phyloP scores from a whole-genome alignment of 2,113 vertebrate genomes.

The Phalacrocorax pelagicus region DNA sequence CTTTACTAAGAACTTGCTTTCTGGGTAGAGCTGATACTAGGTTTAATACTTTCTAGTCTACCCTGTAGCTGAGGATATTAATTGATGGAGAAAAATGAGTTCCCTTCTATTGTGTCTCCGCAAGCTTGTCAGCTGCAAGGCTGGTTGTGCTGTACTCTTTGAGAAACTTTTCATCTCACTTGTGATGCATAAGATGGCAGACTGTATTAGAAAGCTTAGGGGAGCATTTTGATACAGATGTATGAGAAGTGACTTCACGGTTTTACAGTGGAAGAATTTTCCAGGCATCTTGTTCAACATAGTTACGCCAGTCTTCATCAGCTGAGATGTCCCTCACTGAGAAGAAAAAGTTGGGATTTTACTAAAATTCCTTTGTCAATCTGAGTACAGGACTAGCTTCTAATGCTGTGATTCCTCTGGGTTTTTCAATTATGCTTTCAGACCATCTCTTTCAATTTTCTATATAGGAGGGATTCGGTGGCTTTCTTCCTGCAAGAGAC shows the following conservation, averaged over 20 bases:
- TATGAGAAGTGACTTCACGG: not conserved
- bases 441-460: not conserved
- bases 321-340: not conserved
- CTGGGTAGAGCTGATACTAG: not conserved
- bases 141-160: not conserved
- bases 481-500: not conserved
- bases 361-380: not conserved
- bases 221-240: not conserved
- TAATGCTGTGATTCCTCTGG: not conserved
- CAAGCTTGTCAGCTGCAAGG: not conserved
- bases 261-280: not conserved
- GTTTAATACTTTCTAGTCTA: not conserved
- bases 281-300: not conserved
- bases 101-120: not conserved
- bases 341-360: not conserved
- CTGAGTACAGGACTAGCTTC: not conserved
- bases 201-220: not conserved
- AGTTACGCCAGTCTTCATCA: not conserved
- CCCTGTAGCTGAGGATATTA: not conserved
- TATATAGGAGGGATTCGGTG: not conserved
- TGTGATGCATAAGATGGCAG: not conserved
- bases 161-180: not conserved
- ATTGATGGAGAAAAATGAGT: not conserved
- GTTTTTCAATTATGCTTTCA: not conserved
- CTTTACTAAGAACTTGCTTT: not conserved